phyloP scores from a whole-genome alignment of 64 coral and sea anemone species.

The Dendrophyllia cribrosa region DNA sequence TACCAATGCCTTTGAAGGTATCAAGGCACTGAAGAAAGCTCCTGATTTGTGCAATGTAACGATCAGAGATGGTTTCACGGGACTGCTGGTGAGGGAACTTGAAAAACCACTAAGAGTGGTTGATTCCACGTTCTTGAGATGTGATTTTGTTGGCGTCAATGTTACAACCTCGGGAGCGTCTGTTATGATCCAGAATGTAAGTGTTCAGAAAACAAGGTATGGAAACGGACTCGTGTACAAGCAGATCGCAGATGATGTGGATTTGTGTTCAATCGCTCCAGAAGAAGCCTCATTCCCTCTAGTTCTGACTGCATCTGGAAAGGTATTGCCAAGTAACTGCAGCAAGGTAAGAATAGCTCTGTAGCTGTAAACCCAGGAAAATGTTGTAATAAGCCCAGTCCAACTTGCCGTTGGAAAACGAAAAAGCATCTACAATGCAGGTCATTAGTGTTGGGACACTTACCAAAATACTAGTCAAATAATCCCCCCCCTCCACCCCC shows the following conservation, averaged over 20 bases:
- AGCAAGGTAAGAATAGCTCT: slow-evolving; percentile 8
- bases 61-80: slow-evolving; percentile 38
- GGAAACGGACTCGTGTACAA: slow-evolving; percentile 55
- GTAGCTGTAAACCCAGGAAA: too few species aligned
- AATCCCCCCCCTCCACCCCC: too few species aligned
- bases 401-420: too few species aligned
- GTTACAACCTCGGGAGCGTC: slow-evolving; percentile 19
- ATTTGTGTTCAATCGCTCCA: slow-evolving; percentile 11
- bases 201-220: slow-evolving; percentile 33
- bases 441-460: too few species aligned
- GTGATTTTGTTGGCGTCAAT: slow-evolving; percentile 34
- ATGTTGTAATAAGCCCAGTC: too few species aligned
- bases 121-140: not conserved
- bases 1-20: slow-evolving; percentile 44
- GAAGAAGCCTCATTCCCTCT: slow-evolving; percentile 18
- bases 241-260: not conserved
- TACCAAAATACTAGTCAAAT: too few species aligned
- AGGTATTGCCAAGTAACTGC: not conserved
- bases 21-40: slow-evolving; percentile 27
- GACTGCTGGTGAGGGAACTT: slow-evolving; percentile 30
- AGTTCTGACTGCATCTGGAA: slow-evolving; percentile 4
- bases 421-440: too few species aligned
- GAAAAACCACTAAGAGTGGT: slow-evolving; percentile 28
- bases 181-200: slow-evolving; percentile 42
- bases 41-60: slow-evolving; percentile 56